Evolutionary conservation across 2,797 vertebrate species (phyloP).

Genomic region (Huso huso): DNA sequence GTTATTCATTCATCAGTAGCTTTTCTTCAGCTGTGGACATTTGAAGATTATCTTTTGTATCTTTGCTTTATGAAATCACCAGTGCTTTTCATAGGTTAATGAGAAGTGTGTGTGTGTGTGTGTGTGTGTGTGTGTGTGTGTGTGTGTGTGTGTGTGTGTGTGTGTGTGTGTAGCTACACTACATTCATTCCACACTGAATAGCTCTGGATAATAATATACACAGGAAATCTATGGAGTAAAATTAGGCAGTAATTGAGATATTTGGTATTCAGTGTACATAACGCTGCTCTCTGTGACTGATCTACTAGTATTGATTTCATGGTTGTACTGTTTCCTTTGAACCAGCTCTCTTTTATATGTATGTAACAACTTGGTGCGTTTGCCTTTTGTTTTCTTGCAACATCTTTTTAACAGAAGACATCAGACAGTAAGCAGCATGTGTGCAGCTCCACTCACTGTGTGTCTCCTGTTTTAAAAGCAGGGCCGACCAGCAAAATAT

Average conservation of each 20-base stretch:
- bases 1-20: constrained; percentile 9
- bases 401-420: constrained; percentile 34
- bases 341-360: constrained; percentile 48
- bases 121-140: too few species aligned
- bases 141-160: neutral
- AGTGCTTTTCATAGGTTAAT: neutral
- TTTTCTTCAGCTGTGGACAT: constrained; percentile 7
- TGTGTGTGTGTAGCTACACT: constrained; percentile 6
- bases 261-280: constrained; percentile 44
- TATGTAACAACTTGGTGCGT: constrained; percentile 49
- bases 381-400: constrained; percentile 27
- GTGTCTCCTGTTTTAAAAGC: constrained; percentile 48
- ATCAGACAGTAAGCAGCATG: constrained; percentile 34
- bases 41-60: neutral
- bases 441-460: constrained; percentile 33
- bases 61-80: neutral
- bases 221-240: constrained; percentile 7
- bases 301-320: constrained; percentile 47
- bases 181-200: neutral
- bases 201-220: constrained; percentile 10
- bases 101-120: neutral
- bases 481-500: constrained; percentile 45
- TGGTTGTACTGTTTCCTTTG: constrained; percentile 50
- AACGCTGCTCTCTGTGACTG: constrained; percentile 30
- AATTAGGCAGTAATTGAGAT: constrained; percentile 13